Conservation (phyloP, 2,797 vertebrate species). For the Echiichthys vipera region DNA sequence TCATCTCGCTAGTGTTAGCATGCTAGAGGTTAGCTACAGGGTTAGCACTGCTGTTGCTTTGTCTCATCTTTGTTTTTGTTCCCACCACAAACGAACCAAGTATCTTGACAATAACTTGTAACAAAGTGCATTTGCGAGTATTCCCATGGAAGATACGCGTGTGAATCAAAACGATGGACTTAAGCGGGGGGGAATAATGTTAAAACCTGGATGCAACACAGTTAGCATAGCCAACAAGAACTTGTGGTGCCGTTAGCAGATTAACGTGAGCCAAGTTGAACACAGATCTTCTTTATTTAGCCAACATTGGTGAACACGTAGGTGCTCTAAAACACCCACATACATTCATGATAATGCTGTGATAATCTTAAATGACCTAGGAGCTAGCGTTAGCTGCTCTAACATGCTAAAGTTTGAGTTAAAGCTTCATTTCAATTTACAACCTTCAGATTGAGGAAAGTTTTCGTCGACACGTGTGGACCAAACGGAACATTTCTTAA, state of each 20-base stretch:
- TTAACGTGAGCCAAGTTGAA: constrained; percentile 19
- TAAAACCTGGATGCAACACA: neutral
- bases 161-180: rapidly evolving
- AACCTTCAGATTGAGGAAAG: constrained; percentile 21
- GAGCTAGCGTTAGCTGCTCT: neutral
- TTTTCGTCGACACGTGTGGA: constrained; percentile 61
- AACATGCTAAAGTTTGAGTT: neutral
- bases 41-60: constrained; percentile 44
- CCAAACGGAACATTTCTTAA: neutral
- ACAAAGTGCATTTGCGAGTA: rapidly evolving
- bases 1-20: constrained; percentile 54
- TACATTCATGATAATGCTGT: rapidly evolving
- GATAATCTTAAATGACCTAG: neutral
- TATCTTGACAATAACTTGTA: neutral
- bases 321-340: neutral
- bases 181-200: neutral
- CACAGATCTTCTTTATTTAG: neutral
- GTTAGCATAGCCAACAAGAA: neutral
- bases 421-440: neutral
- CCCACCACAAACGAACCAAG: rapidly evolving
- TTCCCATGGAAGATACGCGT: neutral
- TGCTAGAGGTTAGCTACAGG: constrained; percentile 38
- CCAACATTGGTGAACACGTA: neutral
- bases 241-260: constrained; percentile 7
- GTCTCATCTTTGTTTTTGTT: constrained; percentile 48